Base-by-base conservation (phyloP, 2,113 vertebrate genomes). In the Anseranas semipalmata region DNA sequence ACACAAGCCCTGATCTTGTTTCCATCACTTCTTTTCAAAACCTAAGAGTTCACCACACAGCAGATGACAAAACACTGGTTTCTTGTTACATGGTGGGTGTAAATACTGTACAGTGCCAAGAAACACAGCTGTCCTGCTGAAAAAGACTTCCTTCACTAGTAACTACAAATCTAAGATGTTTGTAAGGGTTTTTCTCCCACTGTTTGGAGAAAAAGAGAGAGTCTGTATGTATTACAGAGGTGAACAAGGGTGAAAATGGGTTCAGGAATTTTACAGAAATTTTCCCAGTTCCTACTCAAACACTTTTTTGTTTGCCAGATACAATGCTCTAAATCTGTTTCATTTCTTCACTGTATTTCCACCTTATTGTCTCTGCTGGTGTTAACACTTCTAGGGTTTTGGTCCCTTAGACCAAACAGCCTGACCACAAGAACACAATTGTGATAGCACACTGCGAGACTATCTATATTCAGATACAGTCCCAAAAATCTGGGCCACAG, bases 1-100 rank as follows among this genome's bases (percentile, higher is more conserved):
- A 89, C n/a, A 21, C 66, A 73, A 89, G 16, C 41, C 41, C 41
- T 27, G 77, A 52, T 95, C 53, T 8, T 7, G 41, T 85, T 93
- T 87, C 63, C 46, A 82, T 71, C 59, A 63, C 37, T 85, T 92
- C 65, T 82, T 89, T 87, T 89, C 92, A 93, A 89, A 95, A 79
- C 62, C n/a, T 37, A 37, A 22, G 74, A 68, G 92, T 66, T 92
- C 50, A 58, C 63, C 71, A 52, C 28, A 53, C 62, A 95, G 48
- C 84, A 96, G 74, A 95, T 82, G 81, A 92, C 89, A 97, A 96
- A 96, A 94, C 53, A 85, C 45, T 46, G 89, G 89, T 89, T 91
- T 96, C 91, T 94, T 62, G 53, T 95, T 95, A 50, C 86, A 24
- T 28, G 59, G 86, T 89, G 87, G 80, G 84, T 95, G 84, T 92